These are phyloP conservation scores for Perccottus glenii DNA, from an alignment of 2,113 vertebrate species.

Conservation along the genomic window DNA sequence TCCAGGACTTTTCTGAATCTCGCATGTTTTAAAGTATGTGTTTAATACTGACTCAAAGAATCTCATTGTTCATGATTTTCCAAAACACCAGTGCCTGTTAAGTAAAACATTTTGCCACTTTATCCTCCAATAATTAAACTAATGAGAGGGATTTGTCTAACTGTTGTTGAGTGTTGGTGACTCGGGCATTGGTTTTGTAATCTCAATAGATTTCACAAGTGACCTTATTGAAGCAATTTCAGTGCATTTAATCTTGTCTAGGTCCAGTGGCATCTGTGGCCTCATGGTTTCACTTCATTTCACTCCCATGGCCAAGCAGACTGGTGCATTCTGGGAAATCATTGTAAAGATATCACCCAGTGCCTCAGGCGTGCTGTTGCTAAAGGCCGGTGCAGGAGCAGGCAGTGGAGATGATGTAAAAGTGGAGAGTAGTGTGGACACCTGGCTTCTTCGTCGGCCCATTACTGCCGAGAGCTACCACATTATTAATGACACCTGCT, in stretches of 20 bases:
- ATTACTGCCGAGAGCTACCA: slow-evolving; percentile 2
- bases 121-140: too few species aligned
- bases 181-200: slow-evolving; percentile 1
- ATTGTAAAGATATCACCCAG: too few species aligned
- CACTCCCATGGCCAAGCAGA: too few species aligned
- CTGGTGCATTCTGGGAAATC: too few species aligned
- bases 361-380: slow-evolving; percentile 31
- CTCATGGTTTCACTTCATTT: too few species aligned
- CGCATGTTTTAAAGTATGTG: neutral
- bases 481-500: slow-evolving; percentile 27
- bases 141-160: too few species aligned
- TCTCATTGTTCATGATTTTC: too few species aligned
- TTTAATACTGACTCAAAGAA: too few species aligned
- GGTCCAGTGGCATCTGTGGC: neutral
- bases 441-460: slow-evolving; percentile 3
- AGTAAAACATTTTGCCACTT: too few species aligned
- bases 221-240: slow-evolving; percentile 21
- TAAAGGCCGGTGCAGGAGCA: slow-evolving; percentile 22
- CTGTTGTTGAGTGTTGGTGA: neutral
- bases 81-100: too few species aligned
- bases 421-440: slow-evolving; percentile 24
- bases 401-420: slow-evolving; percentile 19
- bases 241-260: slow-evolving; percentile 28
- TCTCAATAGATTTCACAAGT: slow-evolving; percentile 19
- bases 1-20: neutral